Conservation (phyloP, 2,113 vertebrate genomes). For the Heteronetta atricapilla region DNA sequence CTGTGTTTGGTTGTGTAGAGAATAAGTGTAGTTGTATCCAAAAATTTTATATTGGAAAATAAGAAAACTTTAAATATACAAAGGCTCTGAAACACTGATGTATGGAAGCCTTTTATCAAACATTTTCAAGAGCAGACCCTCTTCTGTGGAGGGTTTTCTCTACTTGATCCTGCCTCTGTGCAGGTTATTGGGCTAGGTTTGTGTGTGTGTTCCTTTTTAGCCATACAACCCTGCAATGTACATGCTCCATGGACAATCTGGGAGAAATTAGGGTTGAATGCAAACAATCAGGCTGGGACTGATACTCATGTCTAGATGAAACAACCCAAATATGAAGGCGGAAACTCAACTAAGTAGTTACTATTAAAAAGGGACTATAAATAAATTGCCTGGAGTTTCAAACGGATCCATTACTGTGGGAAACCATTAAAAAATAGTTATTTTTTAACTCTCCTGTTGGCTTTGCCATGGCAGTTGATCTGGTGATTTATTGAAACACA, state of each 20-base stretch:
- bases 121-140: not conserved
- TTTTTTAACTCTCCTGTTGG: constrained; percentile 31
- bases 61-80: not conserved
- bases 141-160: not conserved
- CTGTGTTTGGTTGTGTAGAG: not conserved
- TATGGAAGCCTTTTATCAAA: not conserved
- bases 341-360: constrained; percentile 55
- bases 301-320: constrained; percentile 42
- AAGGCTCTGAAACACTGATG: not conserved
- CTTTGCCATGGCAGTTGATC: not conserved
- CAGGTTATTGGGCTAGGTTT: not conserved
- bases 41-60: not conserved
- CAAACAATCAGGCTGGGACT: constrained; percentile 31
- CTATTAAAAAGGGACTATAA: constrained; percentile 54
- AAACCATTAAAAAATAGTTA: not conserved
- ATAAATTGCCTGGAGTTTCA: constrained; percentile 30
- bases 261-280: constrained; percentile 52
- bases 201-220: constrained; percentile 15
- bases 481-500: constrained; percentile 30
- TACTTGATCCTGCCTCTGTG: not conserved
- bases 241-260: not conserved
- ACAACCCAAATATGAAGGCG: constrained; percentile 36
- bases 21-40: not conserved
- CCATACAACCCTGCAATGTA: not conserved
- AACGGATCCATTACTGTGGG: constrained; percentile 26